Evolutionary conservation across 2,888 invertebrate genomes (phyloP).

Genomic region (Pyrocoelia pectoralis): DNA sequence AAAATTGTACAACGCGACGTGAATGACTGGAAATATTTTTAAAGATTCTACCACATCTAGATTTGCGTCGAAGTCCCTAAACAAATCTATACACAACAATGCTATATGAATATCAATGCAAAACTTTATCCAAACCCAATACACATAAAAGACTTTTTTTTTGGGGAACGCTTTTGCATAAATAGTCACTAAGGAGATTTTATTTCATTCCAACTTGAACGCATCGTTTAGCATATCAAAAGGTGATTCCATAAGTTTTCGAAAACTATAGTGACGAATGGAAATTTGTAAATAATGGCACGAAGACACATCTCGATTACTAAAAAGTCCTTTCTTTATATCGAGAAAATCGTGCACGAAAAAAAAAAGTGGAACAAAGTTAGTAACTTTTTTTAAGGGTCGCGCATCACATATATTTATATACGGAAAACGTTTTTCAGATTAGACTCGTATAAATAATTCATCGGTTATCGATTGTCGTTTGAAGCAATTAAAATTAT

Average conservation of each 20-base stretch:
- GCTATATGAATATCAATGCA: slow-evolving; percentile 51
- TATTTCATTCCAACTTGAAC: slow-evolving; percentile 39
- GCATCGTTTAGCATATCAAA: slow-evolving; percentile 31
- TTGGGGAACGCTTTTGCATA: slow-evolving; percentile 39
- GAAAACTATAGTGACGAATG: slow-evolving; percentile 15
- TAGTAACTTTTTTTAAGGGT: too few relatives aligned
- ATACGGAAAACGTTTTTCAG: background rate
- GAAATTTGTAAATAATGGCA: slow-evolving; percentile 18
- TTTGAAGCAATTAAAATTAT: background rate
- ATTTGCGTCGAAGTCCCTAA: slow-evolving; percentile 48
- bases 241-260: slow-evolving; percentile 16
- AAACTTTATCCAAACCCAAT: slow-evolving; percentile 44
- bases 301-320: background rate
- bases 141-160: slow-evolving; percentile 42
- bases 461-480: background rate
- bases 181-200: slow-evolving; percentile 44
- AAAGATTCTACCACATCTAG: slow-evolving; percentile 35
- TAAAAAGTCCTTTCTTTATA: background rate
- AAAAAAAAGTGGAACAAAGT: too few relatives aligned
- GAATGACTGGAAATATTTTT: background rate
- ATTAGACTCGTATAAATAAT: slow-evolving; percentile 1
- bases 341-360: too few relatives aligned
- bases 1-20: background rate
- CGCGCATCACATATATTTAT: background rate
- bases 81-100: slow-evolving; percentile 51